A percentile compares a stretch with the other conserved stretches of the same genome.
phyloP scores from a whole-genome alignment of 2,888 invertebrate genomes.

The Vannuccia rotundouncinata region DNA sequence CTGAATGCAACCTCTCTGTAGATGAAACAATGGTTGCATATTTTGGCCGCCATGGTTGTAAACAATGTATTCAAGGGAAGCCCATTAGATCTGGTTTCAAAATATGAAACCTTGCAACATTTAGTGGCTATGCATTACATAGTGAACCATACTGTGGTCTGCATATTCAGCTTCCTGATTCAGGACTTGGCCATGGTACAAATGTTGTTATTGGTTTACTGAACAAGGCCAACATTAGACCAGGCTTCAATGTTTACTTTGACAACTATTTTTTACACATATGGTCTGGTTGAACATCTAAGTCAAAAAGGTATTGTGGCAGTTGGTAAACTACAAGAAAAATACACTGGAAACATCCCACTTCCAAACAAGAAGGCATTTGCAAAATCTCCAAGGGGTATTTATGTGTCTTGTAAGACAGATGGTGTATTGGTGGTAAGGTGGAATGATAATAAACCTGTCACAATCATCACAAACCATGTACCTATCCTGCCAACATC shows the following conservation, averaged over 20 bases:
- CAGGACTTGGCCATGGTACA: constrained; percentile 16
- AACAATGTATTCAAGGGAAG: constrained; percentile 26
- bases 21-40: constrained; percentile 14
- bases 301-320: constrained; percentile 4
- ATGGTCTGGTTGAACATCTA: not conserved
- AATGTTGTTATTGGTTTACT: constrained; percentile 7
- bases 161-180: not conserved
- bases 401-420: constrained; percentile 2
- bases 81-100: constrained; percentile 16
- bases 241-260: constrained; percentile 22
- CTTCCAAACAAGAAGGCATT: constrained; percentile 19
- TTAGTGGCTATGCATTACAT: not conserved
- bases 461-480: not conserved
- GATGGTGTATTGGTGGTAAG: constrained; percentile 1
- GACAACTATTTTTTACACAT: constrained; percentile 17
- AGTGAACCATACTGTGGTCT: constrained; percentile 27
- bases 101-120: constrained; percentile 15
- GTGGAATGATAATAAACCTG: constrained; percentile 25
- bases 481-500: not conserved
- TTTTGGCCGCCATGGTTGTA: not conserved
- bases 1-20: not conserved
- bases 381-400: not conserved
- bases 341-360: not conserved
- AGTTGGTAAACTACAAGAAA: constrained; percentile 6
- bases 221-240: not conserved